These are phyloP conservation scores for Borostomias antarcticus DNA, from an alignment of 2,797 vertebrate genomes.

Conservation along the genomic window DNA sequence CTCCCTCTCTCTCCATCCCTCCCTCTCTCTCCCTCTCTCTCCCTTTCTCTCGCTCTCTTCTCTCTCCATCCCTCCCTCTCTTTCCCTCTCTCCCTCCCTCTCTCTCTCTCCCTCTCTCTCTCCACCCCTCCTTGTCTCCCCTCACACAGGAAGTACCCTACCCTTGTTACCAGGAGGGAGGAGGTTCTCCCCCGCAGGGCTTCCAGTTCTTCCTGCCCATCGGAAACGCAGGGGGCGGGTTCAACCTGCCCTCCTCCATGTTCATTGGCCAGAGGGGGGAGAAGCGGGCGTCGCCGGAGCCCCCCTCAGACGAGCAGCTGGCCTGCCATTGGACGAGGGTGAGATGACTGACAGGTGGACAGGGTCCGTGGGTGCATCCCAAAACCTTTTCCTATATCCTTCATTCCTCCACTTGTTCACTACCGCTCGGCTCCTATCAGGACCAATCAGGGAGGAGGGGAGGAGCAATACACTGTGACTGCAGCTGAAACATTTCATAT, in stretches of 20 bases:
- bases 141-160: slow-evolving; percentile 79
- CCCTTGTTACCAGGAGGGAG: slow-evolving; percentile 77
- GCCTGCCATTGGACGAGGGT: slow-evolving; percentile 92
- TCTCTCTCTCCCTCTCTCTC: background rate
- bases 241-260: slow-evolving; percentile 83
- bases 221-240: slow-evolving; percentile 73
- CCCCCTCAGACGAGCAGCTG: slow-evolving; percentile 84
- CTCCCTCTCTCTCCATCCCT: background rate
- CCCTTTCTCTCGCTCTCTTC: background rate
- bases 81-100: background rate
- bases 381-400: background rate
- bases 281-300: slow-evolving; percentile 80
- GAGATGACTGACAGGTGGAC: slow-evolving; percentile 32
- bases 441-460: too few relatives aligned
- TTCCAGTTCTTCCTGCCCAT: slow-evolving; percentile 90
- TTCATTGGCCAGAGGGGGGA: slow-evolving; percentile 82
- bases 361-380: background rate
- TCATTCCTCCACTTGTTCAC: too few relatives aligned
- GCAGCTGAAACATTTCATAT: too few relatives aligned
- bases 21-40: background rate
- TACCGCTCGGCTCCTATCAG: too few relatives aligned
- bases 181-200: slow-evolving; percentile 77
- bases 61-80: too few relatives aligned
- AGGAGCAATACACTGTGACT: too few relatives aligned
- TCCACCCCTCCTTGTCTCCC: background rate